phyloP scores from a whole-genome alignment of 2,797 vertebrate genomes.

The Phoebastria nigripes region DNA sequence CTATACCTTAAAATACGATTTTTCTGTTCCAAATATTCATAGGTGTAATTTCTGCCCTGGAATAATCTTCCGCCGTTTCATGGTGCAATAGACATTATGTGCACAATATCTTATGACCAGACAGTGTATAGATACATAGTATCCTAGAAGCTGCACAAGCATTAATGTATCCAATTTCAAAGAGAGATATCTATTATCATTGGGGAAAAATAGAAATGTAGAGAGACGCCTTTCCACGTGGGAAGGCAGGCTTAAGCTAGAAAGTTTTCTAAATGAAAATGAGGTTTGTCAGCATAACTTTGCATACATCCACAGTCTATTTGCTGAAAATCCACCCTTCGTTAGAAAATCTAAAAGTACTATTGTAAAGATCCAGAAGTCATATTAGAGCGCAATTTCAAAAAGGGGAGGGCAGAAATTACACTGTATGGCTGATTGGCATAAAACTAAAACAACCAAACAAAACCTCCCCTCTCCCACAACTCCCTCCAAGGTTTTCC shows the following conservation, averaged over 20 bases:
- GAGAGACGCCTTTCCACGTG: neutral
- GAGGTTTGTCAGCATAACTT: neutral
- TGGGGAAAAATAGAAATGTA: neutral
- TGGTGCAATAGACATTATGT: neutral
- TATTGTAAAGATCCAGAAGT: neutral
- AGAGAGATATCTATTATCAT: neutral
- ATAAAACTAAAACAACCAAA: neutral
- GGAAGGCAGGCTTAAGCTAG: neutral
- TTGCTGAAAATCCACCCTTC: neutral
- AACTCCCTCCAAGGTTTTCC: neutral
- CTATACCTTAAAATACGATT: neutral
- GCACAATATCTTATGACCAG: neutral
- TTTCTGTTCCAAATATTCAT: neutral
- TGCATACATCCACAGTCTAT: neutral
- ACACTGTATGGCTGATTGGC: neutral
- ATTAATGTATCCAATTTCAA: neutral
- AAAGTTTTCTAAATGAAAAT: neutral
- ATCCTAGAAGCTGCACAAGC: neutral
- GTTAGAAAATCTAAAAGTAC: neutral
- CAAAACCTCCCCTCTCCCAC: neutral
- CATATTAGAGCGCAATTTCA: neutral
- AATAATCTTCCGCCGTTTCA: neutral
- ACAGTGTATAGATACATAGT: neutral
- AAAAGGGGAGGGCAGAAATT: neutral
- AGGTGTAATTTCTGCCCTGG: neutral